phyloP scores from a whole-genome alignment of 1,140 invertebrate species.

The Xylocopa sonorina region DNA sequence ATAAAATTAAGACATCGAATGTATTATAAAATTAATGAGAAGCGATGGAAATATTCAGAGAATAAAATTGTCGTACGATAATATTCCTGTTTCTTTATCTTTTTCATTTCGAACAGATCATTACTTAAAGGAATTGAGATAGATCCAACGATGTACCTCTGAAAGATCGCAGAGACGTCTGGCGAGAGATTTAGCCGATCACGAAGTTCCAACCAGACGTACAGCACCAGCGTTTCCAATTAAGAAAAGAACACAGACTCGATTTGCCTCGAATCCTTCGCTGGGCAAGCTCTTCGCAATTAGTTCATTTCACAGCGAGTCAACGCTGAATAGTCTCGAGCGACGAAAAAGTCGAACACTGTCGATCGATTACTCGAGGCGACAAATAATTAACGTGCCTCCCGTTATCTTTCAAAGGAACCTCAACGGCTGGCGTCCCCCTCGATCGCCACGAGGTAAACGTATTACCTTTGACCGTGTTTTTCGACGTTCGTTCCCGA shows the following conservation, averaged over 20 bases:
- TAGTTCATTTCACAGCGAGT: conserved; percentile 21
- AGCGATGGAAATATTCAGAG: background rate
- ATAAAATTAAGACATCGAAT: too few species aligned
- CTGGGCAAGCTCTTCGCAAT: conserved; percentile 1
- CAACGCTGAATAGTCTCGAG: background rate
- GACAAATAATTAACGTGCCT: background rate
- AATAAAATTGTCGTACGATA: too few species aligned
- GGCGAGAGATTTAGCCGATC: background rate
- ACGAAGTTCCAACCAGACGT: background rate
- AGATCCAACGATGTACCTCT: background rate
- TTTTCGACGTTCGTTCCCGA: background rate
- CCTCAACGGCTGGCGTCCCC: too few species aligned
- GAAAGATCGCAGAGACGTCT: background rate
- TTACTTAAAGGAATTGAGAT: background rate
- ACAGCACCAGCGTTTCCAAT: conserved; percentile 8
- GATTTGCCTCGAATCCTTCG: conserved; percentile 10
- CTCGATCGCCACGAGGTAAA: background rate
- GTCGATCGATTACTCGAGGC: background rate
- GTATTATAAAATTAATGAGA: too few species aligned
- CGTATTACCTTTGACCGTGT: too few species aligned
- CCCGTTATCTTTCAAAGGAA: too few species aligned
- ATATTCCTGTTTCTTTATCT: too few species aligned
- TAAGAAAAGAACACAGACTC: conserved; percentile 28
- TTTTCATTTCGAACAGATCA: too few species aligned
- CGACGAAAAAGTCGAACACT: background rate